Evolutionary conservation across 2,113 vertebrate species (phyloP).

Genomic region (Riparia riparia): DNA sequence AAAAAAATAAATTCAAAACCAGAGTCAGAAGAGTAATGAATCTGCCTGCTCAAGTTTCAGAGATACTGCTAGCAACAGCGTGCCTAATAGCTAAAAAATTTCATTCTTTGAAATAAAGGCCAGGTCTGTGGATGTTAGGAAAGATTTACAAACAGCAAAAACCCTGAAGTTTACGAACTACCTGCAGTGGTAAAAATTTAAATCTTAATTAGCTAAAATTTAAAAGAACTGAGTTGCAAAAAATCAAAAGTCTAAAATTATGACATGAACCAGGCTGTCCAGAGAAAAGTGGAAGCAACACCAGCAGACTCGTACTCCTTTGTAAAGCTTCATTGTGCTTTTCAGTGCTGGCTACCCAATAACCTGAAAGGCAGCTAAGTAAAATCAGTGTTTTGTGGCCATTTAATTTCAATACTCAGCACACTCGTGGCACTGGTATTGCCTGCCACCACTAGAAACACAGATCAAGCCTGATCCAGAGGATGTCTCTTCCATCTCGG

Average conservation of each 20-base stretch:
- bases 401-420: not conserved
- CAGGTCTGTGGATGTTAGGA: not conserved
- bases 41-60: not conserved
- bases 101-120: not conserved
- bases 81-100: not conserved
- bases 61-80: not conserved
- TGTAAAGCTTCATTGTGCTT: not conserved
- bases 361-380: not conserved
- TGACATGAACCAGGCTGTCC: not conserved
- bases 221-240: not conserved
- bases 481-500: not conserved
- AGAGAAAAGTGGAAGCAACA: not conserved
- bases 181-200: not conserved
- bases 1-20: not conserved
- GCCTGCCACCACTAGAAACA: not conserved
- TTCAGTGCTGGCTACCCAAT: not conserved
- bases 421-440: not conserved
- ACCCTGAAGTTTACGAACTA: not conserved
- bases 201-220: not conserved
- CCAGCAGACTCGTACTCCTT: not conserved
- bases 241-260: not conserved
- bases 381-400: not conserved
- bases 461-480: accelerated
- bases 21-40: not conserved
- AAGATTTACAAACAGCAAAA: not conserved